Base-by-base conservation (phyloP, 92 coral and sea anemone species). In the Parazoanthus darwini region DNA sequence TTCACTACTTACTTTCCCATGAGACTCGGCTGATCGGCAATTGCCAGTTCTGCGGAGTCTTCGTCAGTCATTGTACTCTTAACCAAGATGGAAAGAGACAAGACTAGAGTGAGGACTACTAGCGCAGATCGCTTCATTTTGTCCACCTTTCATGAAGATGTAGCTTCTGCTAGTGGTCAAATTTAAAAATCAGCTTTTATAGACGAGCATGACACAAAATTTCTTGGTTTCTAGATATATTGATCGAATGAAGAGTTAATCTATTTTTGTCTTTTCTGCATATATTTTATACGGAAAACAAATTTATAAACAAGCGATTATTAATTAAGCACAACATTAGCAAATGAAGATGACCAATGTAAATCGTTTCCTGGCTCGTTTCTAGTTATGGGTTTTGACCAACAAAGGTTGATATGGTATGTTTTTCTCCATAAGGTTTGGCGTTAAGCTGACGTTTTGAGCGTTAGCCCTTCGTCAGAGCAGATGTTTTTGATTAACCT, bases 1-100 rank as follows among this genome's bases (percentile, higher is more conserved):
- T n/a, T n/a, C n/a, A n/a, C n/a, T n/a, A n/a, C n/a, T n/a, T n/a
- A n/a, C n/a, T 77, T 77, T 77, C 81, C 81, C 29, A 44, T 11
- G 11, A 77, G 50, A n/a, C 81, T 77, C 38, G 81, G 81, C 26
- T n/a, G 81, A 20, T 77, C 81, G 33, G 81, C 81, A 5, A 77
- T 43, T 5, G 81, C 81, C 81, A 77, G 44, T 11, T 42, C 54
- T 8, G 25, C 56, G 15, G 81, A 44, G 6, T 77, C 81, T 20
- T 77, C 59, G 11, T 77, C 81, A 48, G 59, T 22, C 56, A 77
- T 20, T n/a, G 81, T 18, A 6, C 81, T 44, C 37, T 77, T 77
- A 42, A 77, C 81, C 35, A 77, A 50, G 29, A 77, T 18, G 81
- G 58, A 77, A 43, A 77, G 48, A 22, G 81, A 42, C 51, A 77